These are phyloP conservation scores for Apodemia mormo DNA, from an alignment of 2,888 invertebrate species.

Conservation along the genomic window DNA sequence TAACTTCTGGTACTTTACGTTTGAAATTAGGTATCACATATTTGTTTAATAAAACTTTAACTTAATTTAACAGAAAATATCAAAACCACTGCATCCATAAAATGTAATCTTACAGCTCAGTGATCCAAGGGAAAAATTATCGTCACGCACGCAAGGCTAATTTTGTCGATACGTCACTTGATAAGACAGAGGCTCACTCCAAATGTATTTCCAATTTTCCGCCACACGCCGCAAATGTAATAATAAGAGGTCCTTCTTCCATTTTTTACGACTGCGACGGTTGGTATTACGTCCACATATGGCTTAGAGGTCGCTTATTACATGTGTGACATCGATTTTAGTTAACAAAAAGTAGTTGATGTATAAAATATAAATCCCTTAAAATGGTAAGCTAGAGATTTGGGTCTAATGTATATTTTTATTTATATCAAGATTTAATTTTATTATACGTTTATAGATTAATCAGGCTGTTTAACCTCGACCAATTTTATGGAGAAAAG, in stretches of 20 bases:
- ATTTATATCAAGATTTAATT: neutral
- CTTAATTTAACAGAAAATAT: neutral
- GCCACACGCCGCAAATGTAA: slow-evolving; percentile 59
- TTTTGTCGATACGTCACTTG: slow-evolving; percentile 38
- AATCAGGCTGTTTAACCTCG: no score
- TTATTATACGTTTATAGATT: no score
- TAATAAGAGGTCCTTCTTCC: slow-evolving; percentile 68
- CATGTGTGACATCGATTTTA: slow-evolving; percentile 55
- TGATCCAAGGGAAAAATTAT: neutral
- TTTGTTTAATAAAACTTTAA: no score
- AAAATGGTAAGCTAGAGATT: neutral
- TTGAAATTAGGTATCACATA: no score
- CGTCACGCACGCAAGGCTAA: slow-evolving; percentile 32
- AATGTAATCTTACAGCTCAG: slow-evolving; percentile 26
- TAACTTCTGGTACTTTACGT: no score
- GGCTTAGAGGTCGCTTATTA: slow-evolving; percentile 68
- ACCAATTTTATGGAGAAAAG: no score
- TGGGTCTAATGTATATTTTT: neutral
- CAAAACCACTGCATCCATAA: slow-evolving; percentile 20
- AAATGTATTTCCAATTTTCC: slow-evolving; percentile 72
- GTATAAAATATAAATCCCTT: neutral
- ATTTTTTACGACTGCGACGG: slow-evolving; percentile 71
- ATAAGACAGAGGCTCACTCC: slow-evolving; percentile 34
- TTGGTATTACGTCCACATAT: slow-evolving; percentile 72
- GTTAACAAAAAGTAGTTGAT: slow-evolving; percentile 11